These are phyloP conservation scores for Hydrochoerus hydrochaeris DNA, from an alignment of 2,113 vertebrate genomes.

Conservation along the genomic window DNA sequence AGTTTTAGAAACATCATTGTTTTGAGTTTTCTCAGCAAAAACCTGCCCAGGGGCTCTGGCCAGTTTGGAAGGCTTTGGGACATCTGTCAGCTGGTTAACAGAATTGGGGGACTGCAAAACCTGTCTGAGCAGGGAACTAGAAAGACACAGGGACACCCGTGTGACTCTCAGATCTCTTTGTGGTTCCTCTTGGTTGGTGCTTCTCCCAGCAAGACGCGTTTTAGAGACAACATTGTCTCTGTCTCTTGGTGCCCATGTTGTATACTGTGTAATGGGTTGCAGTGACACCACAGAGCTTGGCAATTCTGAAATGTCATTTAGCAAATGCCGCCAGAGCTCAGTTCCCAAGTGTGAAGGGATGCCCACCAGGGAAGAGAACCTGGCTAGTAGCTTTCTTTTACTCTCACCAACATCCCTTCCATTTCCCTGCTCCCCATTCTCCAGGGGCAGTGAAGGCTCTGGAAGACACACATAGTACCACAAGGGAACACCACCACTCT, in stretches of 20 bases:
- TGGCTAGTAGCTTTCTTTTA: not conserved
- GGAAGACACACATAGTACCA: not conserved
- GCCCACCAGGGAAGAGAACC: not conserved
- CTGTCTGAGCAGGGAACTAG: not conserved
- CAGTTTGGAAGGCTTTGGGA: not conserved
- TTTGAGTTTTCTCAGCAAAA: not conserved
- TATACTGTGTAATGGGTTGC: not conserved
- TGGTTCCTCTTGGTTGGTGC: not conserved
- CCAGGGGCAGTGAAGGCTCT: not conserved
- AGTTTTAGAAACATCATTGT: not conserved
- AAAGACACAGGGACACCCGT: not conserved
- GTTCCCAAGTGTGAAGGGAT: not conserved
- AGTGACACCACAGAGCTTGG: not conserved
- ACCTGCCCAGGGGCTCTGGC: not conserved
- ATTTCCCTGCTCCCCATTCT: not conserved
- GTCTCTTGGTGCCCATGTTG: not conserved
- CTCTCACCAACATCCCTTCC: not conserved
- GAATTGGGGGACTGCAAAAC: not conserved
- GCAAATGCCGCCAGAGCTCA: not conserved
- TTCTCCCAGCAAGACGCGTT: not conserved
- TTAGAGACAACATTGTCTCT: not conserved
- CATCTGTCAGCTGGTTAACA: not conserved
- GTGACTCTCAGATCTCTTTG: not conserved
- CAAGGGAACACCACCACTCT: not conserved
- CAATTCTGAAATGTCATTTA: slow-evolving; percentile 4